These are phyloP conservation scores for Nannoperca australis DNA, from an alignment of 2,797 vertebrate genomes.

Conservation along the genomic window DNA sequence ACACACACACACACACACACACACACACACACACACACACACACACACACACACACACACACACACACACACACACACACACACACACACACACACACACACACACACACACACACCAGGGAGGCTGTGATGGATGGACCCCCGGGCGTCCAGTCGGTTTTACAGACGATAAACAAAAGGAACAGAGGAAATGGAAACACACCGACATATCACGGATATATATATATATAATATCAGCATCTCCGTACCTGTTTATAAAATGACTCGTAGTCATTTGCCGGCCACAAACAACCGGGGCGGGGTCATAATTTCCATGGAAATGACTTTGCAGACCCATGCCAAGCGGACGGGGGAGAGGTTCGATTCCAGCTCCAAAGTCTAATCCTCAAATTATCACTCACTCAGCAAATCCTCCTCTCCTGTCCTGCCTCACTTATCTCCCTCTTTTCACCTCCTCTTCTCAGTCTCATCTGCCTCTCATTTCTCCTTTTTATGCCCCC, in stretches of 20 bases:
- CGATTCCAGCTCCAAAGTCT: conserved; percentile 43
- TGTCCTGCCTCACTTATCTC: conserved; percentile 13
- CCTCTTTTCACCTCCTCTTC: conserved; percentile 26
- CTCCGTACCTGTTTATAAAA: not conserved
- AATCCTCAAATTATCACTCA: conserved; percentile 64
- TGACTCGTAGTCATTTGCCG: conserved; percentile 3
- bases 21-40: too few relatives aligned
- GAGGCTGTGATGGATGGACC: conserved; percentile 24
- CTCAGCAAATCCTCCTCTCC: conserved; percentile 43
- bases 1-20: too few relatives aligned
- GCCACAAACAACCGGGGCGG: conserved; percentile 7
- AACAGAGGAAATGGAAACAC: not conserved
- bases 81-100: too few relatives aligned
- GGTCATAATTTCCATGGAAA: conserved; percentile 56
- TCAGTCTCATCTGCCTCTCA: conserved; percentile 23
- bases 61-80: too few relatives aligned
- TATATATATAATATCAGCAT: conserved; percentile 2
- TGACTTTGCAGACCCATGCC: conserved; percentile 26
- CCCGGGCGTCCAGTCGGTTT: not conserved
- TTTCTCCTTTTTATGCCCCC: not conserved
- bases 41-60: too few relatives aligned
- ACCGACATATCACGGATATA: accelerated
- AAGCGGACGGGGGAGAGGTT: conserved; percentile 19
- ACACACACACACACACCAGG: conserved; percentile 33
- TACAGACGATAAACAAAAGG: conserved; percentile 1